Conservation (phyloP, 2,888 invertebrate genomes). For the Drosophila austrosaltans region DNA sequence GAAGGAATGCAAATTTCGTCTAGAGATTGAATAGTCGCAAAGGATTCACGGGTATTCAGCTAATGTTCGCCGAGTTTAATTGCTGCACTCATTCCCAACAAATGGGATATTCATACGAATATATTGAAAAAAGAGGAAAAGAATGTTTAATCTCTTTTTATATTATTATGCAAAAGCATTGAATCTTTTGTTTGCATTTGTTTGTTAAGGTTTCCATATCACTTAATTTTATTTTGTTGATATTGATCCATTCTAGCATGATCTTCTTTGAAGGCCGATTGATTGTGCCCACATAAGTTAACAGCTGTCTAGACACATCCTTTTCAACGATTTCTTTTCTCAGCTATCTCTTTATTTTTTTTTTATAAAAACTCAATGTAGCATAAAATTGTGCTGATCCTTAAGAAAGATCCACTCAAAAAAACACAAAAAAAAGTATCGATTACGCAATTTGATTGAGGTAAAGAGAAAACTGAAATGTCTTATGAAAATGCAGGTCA, state of each 20-base stretch:
- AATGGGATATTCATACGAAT: not conserved
- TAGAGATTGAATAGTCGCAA: too few species aligned
- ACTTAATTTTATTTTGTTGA: conserved; percentile 22
- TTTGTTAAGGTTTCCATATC: conserved; percentile 20
- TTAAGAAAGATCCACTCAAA: conserved; percentile 22
- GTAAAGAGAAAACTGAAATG: conserved; percentile 7
- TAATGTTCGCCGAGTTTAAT: not conserved
- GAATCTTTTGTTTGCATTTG: conserved; percentile 13
- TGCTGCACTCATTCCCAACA: not conserved
- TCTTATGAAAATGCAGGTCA: conserved; percentile 58
- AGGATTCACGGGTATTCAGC: not conserved
- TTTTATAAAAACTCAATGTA: conserved; percentile 53
- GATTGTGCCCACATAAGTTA: conserved; percentile 52
- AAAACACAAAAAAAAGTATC: conserved; percentile 52
- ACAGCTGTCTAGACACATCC: conserved; percentile 46
- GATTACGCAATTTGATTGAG: conserved; percentile 55
- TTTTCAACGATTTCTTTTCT: conserved; percentile 35
- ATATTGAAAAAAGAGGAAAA: not conserved
- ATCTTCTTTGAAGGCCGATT: conserved; percentile 30
- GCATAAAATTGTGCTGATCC: conserved; percentile 57
- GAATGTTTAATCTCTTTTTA: conserved; percentile 5
- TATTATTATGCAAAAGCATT: conserved; percentile 4
- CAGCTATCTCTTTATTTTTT: conserved; percentile 26
- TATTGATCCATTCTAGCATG: conserved; percentile 33
- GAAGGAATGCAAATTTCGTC: not conserved